These are phyloP conservation scores for Mesitornis unicolor DNA, from an alignment of 2,113 vertebrate species.

Conservation along the genomic window DNA sequence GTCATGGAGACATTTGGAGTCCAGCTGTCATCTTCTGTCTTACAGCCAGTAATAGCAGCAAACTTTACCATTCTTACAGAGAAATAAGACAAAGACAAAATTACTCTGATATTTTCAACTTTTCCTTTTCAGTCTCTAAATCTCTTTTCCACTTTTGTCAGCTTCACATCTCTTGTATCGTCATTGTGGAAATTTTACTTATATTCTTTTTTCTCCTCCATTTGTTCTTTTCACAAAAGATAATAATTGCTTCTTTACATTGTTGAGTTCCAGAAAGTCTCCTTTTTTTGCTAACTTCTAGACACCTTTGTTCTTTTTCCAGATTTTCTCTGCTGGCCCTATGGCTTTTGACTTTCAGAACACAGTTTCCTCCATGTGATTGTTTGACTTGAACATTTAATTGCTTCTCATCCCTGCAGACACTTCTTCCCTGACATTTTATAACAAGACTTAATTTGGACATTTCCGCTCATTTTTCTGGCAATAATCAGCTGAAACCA, in stretches of 20 bases:
- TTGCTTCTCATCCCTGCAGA: constrained; percentile 10
- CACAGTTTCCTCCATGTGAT: not conserved
- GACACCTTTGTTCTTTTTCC: not conserved
- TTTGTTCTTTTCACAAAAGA: not conserved
- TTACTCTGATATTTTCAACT: not conserved
- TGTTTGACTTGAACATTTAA: constrained; percentile 28
- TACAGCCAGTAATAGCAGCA: not conserved
- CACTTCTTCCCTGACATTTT: not conserved
- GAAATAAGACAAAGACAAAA: not conserved
- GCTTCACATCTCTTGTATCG: not conserved
- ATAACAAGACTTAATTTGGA: constrained; percentile 6
- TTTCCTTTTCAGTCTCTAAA: not conserved
- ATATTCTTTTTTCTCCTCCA: not conserved
- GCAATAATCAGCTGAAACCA: not conserved
- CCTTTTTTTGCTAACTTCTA: not conserved
- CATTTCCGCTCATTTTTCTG: not conserved
- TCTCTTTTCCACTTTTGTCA: not conserved
- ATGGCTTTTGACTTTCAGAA: constrained; percentile 7
- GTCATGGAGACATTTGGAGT: not conserved
- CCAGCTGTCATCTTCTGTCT: not conserved
- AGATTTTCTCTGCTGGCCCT: not conserved
- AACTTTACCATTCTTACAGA: not conserved
- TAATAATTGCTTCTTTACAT: not conserved
- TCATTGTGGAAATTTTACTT: not conserved
- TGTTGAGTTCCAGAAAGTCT: not conserved